Evolutionary conservation across 2,113 vertebrate species (phyloP), one percentile per base, ranked within the genome.

Genomic region (Cololabis saira): DNA sequence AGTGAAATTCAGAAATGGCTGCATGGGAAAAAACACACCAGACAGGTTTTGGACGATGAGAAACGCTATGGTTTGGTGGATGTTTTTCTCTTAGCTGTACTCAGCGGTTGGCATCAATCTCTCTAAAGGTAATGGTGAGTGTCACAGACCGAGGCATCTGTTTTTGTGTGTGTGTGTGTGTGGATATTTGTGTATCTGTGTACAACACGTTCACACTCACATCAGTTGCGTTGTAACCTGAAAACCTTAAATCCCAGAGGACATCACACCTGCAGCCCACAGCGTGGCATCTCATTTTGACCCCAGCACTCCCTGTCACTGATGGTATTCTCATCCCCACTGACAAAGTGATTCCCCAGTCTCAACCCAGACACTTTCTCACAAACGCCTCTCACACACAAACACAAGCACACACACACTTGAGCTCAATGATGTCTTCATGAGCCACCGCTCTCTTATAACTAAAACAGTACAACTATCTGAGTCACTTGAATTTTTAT

Each of bases 261-360:
- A 81, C 53, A 42, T 83, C 76, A 81, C 81, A 84, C 76, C 64
- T 80, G 74, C 75, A 78, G 74, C 65, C 63, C 69, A 61, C 74
- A 61, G 72, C 71, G 15, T 40, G 45, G 60, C 78, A 74, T 68
- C 65, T 84, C 16, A 71, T 82, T 81, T 88, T 87, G 71, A 88
- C 82, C 76, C 67, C 55, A 60, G 30, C 22, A 30, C 49, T 56
- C 2, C 22, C 60, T 66, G 55, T 75, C 61, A 63, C 57, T 67
- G 45, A 67, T 57, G 67, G 56, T 43, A 51, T 78, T 81, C 64
- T 83, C 75, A 83, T 72, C 54, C 61, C 49, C 48, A 13, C 60
- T 61, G 61, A 67, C 76, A 83, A 74, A 65, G 77, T 71, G 63
- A 75, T 68, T 76, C 59, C 64, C 56, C 55, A 41, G 7, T 64